These are phyloP conservation scores for Hyposmocoma kahamanoa DNA, from an alignment of 1,140 invertebrate genomes.

Conservation along the genomic window DNA sequence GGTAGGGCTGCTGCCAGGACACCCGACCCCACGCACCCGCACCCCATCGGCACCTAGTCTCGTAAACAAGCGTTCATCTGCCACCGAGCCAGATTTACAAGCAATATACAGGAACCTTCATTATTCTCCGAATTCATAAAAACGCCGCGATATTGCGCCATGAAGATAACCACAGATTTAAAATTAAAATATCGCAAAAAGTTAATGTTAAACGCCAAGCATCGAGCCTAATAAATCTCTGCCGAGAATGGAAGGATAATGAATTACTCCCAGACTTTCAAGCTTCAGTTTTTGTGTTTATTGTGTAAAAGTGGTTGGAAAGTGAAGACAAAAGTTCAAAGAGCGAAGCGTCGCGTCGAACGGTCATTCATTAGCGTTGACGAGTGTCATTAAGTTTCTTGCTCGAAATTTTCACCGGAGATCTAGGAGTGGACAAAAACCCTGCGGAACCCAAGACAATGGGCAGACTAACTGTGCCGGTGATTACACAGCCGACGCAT, in stretches of 20 bases:
- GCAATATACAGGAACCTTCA: not conserved
- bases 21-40: not conserved
- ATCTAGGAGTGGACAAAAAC: constrained; percentile 26
- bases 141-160: not conserved
- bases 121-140: not conserved
- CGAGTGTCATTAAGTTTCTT: constrained; percentile 10
- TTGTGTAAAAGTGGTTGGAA: too few relatives aligned
- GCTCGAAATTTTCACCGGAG: constrained; percentile 21
- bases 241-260: not conserved
- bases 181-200: not conserved
- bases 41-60: not conserved
- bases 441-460: constrained; percentile 22
- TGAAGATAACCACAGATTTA: not conserved
- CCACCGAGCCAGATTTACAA: not conserved
- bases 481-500: constrained; percentile 13
- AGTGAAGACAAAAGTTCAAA: too few relatives aligned
- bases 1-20: not conserved
- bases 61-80: not conserved
- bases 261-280: not conserved
- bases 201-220: not conserved
- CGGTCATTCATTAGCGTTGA: constrained; percentile 2
- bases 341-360: too few relatives aligned
- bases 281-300: too few relatives aligned
- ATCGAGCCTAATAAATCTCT: not conserved
- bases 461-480: constrained; percentile 28